Percentiles rank a stretch among this genome's conserved stretches.
Conservation (phyloP, 1,140 invertebrate genomes). For the Octopus sinensis region DNA sequence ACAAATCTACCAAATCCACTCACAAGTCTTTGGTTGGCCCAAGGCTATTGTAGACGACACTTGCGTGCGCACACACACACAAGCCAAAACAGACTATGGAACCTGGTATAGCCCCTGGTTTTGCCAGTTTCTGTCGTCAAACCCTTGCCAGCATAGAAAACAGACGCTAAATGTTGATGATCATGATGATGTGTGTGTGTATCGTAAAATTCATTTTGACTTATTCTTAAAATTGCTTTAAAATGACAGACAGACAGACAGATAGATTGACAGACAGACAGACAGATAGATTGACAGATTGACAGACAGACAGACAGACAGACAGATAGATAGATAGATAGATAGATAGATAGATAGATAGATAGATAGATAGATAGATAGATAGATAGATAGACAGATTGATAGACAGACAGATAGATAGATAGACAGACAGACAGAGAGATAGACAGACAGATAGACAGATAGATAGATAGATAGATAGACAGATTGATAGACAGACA, state of each 20-base stretch:
- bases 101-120: not conserved
- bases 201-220: not conserved
- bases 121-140: not conserved
- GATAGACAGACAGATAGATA: not conserved
- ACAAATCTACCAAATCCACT: too few relatives aligned
- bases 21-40: too few relatives aligned
- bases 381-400: not conserved
- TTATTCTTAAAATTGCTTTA: not conserved
- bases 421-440: not conserved
- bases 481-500: not conserved
- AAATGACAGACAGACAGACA: not conserved
- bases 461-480: not conserved
- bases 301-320: not conserved
- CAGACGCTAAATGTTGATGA: not conserved
- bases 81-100: too few relatives aligned
- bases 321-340: not conserved
- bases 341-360: not conserved
- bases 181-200: not conserved
- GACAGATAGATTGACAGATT: not conserved
- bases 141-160: not conserved
- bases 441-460: not conserved
- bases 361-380: conserved; percentile 1
- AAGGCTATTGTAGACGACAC: too few relatives aligned
- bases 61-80: too few relatives aligned
- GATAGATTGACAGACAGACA: not conserved